phyloP scores from a whole-genome alignment of 2,797 vertebrate species.

The Hybognathus amarus region DNA sequence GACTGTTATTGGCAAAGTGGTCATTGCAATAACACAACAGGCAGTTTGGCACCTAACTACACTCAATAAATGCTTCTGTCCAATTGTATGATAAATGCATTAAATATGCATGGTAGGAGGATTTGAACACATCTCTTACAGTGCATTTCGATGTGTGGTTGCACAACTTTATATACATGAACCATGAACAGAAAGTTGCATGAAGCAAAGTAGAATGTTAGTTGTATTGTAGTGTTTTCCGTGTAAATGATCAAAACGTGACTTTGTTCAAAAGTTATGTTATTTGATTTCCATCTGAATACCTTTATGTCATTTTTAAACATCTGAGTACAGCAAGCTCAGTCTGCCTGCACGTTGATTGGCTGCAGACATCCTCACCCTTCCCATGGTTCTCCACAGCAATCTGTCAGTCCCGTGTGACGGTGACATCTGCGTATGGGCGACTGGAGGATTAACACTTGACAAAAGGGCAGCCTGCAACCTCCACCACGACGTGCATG shows the following conservation, averaged over 20 bases:
- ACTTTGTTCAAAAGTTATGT: not conserved
- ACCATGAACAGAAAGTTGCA: not conserved
- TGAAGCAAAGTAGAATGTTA: not conserved
- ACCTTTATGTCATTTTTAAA: slow-evolving; percentile 6
- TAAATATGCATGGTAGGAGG: not conserved
- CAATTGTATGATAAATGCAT: not conserved
- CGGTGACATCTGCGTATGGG: slow-evolving; percentile 81
- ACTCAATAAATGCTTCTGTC: not conserved
- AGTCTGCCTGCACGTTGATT: slow-evolving; percentile 59
- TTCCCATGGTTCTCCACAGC: slow-evolving; percentile 71
- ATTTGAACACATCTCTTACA: not conserved
- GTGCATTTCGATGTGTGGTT: not conserved
- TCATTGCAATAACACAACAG: not conserved
- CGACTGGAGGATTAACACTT: slow-evolving; percentile 79
- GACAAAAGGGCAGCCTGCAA: slow-evolving; percentile 69
- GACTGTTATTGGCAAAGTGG: not conserved
- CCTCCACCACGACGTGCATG: slow-evolving; percentile 66
- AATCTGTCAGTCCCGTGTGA: slow-evolving; percentile 76
- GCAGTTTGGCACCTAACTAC: not conserved
- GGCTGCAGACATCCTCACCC: not conserved
- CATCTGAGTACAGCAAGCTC: not conserved
- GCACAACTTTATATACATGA: not conserved
- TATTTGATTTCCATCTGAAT: not conserved
- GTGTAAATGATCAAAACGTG: no score
- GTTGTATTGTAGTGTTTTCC: not conserved